These are phyloP conservation scores for Vidua chalybeata DNA, from an alignment of 2,113 vertebrate species.

Conservation along the genomic window DNA sequence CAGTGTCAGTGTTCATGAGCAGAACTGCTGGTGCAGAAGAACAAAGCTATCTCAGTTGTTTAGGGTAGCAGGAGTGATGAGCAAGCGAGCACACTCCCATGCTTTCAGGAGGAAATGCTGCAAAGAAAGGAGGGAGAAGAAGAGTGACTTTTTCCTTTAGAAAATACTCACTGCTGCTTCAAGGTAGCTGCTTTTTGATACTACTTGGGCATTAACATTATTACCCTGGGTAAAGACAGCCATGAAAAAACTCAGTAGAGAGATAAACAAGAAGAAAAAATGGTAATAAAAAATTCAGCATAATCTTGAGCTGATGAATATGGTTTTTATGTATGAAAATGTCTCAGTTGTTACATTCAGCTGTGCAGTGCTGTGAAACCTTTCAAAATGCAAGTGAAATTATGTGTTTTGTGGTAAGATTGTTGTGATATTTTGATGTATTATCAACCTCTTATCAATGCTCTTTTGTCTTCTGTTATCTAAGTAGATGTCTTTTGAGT, in stretches of 20 bases:
- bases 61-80: slow-evolving; percentile 46
- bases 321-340: neutral
- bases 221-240: neutral
- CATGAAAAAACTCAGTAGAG: neutral
- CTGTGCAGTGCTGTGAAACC: neutral
- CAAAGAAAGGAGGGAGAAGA: slow-evolving; percentile 1
- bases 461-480: neutral
- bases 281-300: neutral
- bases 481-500: neutral
- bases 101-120: slow-evolving; percentile 31
- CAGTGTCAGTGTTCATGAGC: slow-evolving; percentile 26
- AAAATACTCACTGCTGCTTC: neutral
- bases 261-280: neutral
- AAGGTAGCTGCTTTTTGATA: slow-evolving; percentile 16
- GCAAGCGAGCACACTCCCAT: neutral
- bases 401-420: neutral
- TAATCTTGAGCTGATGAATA: neutral
- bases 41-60: slow-evolving; percentile 52
- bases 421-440: neutral
- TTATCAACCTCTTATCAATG: neutral
- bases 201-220: neutral
- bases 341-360: neutral
- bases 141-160: neutral
- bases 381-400: neutral
- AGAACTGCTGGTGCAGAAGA: slow-evolving; percentile 54